These are phyloP conservation scores for Catamblyrhynchus diadema DNA, from an alignment of 2,797 vertebrate species.

Conservation along the genomic window DNA sequence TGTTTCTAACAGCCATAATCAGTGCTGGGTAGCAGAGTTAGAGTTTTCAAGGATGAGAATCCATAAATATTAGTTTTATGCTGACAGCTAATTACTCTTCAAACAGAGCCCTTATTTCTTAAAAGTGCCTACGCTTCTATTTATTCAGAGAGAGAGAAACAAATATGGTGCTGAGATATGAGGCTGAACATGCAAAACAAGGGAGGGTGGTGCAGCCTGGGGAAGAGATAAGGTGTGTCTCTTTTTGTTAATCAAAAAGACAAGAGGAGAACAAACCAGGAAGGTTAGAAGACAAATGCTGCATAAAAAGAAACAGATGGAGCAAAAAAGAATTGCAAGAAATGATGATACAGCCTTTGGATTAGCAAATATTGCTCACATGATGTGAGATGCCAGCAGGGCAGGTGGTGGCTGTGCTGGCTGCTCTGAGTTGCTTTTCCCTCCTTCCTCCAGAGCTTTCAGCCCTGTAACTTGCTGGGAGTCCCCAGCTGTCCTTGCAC, in stretches of 20 bases:
- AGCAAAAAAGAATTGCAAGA: neutral
- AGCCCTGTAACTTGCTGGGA: neutral
- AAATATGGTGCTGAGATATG: neutral
- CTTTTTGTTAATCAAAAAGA: neutral
- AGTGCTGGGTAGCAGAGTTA: conserved; percentile 3
- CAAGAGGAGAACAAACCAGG: neutral
- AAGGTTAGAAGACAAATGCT: neutral
- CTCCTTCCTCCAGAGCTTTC: neutral
- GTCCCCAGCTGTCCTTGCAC: neutral
- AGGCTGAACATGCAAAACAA: conserved; percentile 8
- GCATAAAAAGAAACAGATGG: neutral
- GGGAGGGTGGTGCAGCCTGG: neutral
- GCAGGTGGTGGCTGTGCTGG: neutral
- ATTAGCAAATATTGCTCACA: neutral
- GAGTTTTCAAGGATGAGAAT: conserved; percentile 48
- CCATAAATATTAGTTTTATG: conserved; percentile 51
- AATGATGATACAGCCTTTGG: neutral
- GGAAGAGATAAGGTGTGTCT: conserved; percentile 8
- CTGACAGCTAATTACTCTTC: conserved; percentile 65
- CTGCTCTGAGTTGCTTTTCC: neutral
- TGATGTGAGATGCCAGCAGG: neutral
- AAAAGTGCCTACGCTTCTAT: conserved; percentile 34
- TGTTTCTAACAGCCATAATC: conserved; percentile 24
- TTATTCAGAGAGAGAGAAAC: conserved; percentile 18
- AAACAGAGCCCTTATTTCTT: conserved; percentile 47